Evolutionary conservation across 2,113 vertebrate species (phyloP).

Genomic region (Thamnaconus septentrionalis): DNA sequence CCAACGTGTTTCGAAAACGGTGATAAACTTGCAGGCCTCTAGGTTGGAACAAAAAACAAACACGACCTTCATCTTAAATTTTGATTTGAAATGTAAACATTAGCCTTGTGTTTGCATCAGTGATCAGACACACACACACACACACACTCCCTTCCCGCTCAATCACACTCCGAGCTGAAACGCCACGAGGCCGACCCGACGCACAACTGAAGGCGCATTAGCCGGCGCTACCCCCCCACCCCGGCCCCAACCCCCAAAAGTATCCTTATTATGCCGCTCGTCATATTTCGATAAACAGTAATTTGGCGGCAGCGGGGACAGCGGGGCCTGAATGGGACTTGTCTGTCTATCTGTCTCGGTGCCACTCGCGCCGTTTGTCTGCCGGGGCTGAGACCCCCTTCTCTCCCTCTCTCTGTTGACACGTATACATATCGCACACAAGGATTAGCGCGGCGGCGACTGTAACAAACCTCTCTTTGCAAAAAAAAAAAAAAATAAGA

Average conservation of each 20-base stretch:
- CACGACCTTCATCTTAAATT: too few relatives aligned
- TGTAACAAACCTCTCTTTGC: constrained; percentile 71
- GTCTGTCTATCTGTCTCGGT: constrained; percentile 62
- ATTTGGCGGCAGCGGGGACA: constrained; percentile 71
- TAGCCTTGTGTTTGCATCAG: too few relatives aligned
- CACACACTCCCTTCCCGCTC: too few relatives aligned
- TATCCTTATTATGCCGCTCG: constrained; percentile 48
- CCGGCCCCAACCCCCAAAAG: constrained; percentile 28
- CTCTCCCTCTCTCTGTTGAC: constrained; percentile 66
- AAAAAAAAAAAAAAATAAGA: constrained; percentile 31
- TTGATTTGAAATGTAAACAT: too few relatives aligned
- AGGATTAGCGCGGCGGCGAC: constrained; percentile 73
- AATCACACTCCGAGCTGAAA: constrained; percentile 31
- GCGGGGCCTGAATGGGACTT: constrained; percentile 57
- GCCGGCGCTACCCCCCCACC: constrained; percentile 4
- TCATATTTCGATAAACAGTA: constrained; percentile 71
- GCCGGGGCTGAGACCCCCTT: constrained; percentile 60
- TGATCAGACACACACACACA: too few relatives aligned
- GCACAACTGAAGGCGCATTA: constrained; percentile 35
- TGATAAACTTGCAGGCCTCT: too few relatives aligned
- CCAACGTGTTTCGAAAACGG: too few relatives aligned
- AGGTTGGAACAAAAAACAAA: too few relatives aligned
- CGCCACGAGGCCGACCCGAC: constrained; percentile 6
- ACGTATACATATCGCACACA: constrained; percentile 74
- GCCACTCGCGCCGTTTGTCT: constrained; percentile 57